A percentile compares a stretch with the other conserved stretches of the same genome.
Evolutionary conservation across 2,888 invertebrate genomes (phyloP).

Genomic region (Empis livida): DNA sequence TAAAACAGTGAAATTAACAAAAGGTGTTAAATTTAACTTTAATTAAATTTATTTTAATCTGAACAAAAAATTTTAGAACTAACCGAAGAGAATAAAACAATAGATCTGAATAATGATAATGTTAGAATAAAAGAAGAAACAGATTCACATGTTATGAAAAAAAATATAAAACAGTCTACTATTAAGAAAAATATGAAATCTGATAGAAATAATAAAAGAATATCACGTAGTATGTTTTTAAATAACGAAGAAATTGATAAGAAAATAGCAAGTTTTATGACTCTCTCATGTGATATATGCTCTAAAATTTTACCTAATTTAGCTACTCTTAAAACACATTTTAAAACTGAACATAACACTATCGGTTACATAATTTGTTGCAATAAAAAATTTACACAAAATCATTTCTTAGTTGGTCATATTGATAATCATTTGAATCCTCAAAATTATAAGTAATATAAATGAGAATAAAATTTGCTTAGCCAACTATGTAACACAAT

Average conservation of each 20-base stretch:
- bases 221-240: too few species aligned
- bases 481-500: neutral
- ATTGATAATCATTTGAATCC: constrained; percentile 31
- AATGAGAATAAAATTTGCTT: neutral
- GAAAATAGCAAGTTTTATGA: constrained; percentile 28
- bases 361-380: constrained; percentile 31
- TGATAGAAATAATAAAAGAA: too few species aligned
- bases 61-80: too few species aligned
- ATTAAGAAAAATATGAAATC: too few species aligned
- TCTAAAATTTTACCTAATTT: constrained; percentile 22
- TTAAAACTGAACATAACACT: constrained; percentile 23
- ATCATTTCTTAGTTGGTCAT: constrained; percentile 29
- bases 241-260: constrained; percentile 20
- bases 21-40: too few species aligned
- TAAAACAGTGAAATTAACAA: too few species aligned
- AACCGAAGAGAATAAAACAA: too few species aligned
- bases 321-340: constrained; percentile 27
- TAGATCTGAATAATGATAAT: too few species aligned
- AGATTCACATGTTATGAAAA: too few species aligned
- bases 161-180: too few species aligned
- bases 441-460: constrained; percentile 24
- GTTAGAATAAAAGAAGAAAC: too few species aligned
- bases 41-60: too few species aligned
- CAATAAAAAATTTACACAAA: constrained; percentile 29
- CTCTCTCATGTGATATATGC: constrained; percentile 28